Percentiles rank a stretch among this genome's conserved stretches.
Conservation (phyloP, 2,888 invertebrate genomes). For the Altica lythri region DNA sequence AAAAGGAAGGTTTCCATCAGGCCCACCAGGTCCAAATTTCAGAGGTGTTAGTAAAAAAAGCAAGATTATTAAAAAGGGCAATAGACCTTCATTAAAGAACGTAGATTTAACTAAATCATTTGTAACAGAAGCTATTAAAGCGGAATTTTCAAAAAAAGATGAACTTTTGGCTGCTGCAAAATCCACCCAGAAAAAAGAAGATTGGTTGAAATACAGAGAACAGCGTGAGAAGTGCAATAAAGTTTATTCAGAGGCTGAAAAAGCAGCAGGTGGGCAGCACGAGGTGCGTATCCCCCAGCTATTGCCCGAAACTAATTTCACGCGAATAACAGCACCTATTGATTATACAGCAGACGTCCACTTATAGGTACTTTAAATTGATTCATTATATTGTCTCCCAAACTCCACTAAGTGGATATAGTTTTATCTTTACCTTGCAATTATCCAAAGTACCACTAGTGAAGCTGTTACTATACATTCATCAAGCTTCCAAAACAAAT, state of each 20-base stretch:
- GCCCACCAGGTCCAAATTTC: constrained; percentile 34
- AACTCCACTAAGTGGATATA: constrained; percentile 28
- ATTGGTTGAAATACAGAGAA: constrained; percentile 63
- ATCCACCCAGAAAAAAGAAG: constrained; percentile 59
- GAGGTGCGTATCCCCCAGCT: constrained; percentile 60
- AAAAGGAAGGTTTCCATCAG: constrained; percentile 34
- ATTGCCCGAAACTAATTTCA: constrained; percentile 55
- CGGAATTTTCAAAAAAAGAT: constrained; percentile 57
- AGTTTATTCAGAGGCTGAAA: constrained; percentile 62
- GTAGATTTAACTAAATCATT: constrained; percentile 62
- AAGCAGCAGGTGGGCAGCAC: constrained; percentile 61
- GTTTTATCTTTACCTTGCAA: constrained; percentile 25
- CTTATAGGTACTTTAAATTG: constrained; percentile 54
- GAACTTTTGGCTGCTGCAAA: constrained; percentile 60
- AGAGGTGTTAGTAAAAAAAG: constrained; percentile 48
- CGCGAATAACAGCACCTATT: constrained; percentile 55
- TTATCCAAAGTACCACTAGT: constrained; percentile 33
- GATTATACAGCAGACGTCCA: constrained; percentile 58
- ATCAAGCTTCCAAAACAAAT: constrained; percentile 6
- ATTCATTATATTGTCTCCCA: constrained; percentile 33
- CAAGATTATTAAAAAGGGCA: constrained; percentile 47
- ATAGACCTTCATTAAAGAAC: constrained; percentile 42
- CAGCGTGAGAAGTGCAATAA: constrained; percentile 64
- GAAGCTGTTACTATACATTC: constrained; percentile 3
- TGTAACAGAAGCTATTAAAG: constrained; percentile 63